Evolutionary conservation across 2,797 vertebrate species (phyloP), one percentile per base, ranked within the genome.

Genomic region (Pelobates cultripes): DNA sequence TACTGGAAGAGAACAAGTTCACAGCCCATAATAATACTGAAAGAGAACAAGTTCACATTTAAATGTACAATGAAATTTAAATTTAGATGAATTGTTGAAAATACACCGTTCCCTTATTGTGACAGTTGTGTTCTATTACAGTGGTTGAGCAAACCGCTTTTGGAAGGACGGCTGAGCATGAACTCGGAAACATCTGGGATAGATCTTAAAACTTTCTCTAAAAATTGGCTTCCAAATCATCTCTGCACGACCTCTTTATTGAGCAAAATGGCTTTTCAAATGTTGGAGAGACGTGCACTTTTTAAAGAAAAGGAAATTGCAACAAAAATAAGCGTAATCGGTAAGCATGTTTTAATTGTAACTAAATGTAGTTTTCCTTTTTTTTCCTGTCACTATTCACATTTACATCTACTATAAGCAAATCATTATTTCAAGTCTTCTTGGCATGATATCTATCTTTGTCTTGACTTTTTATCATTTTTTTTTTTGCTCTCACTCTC

Each of bases 141-240:
- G 98, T 99, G 98, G 97, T 86, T 97, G 63, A 95, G 95, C 87
- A 90, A 88, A 43, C 95, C 97, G 60, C 92, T 99, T 85, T 86
- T 98, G 85, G 93, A 93, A 68, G 92, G 94, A 79, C 92, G 93
- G 71, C 86, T 97, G 82, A 91, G 94, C 90, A 89, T 94, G 86
- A 94, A 94, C 86, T 91, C 88, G 75, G 93, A 95, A 79, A 92
- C 89, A 79, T 89, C 93, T 79, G 89, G 89, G 73, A 85, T 89
- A 73, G 91, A 93, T 51, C 88, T 86, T 92, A 95, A 90, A 87
- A 87, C 91, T 43, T 90, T 86, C 74, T 78, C 86, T 66, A 90
- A 88, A 78, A 81, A 87, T 85, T 93, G 85, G 80, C 92, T 98
- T 81, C 97, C 97, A 9, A 94, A 92, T 66, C 96, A 99, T 90